Base-by-base conservation (phyloP, 2,888 invertebrate species). In the Odontocerum albicorne region DNA sequence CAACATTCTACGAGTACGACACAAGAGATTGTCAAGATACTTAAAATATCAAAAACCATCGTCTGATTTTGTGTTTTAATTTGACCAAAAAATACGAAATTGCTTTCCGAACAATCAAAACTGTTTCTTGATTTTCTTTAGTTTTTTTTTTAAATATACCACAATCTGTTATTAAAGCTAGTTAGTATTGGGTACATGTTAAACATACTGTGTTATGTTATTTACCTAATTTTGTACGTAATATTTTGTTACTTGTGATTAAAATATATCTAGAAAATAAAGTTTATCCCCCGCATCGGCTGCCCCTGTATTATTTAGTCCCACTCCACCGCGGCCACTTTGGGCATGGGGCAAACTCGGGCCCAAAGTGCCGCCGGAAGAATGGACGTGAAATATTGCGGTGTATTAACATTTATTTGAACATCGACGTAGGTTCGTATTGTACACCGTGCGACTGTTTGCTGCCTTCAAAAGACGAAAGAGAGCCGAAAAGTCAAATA, bases 401-500 rank as follows among this genome's bases (percentile, higher is more conserved):
- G 54, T 50, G 50, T 57, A 57, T 57, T 57, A 52, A 49, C 51
- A 52, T 55, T 55, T 52, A 55, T 55, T 55, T 52, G 59, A 55
- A 57, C 53, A 54, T 57, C 39, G 39, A 46, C 38, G 52, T 59
- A 47, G 59, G 53, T 49, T 49, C 21, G 46, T 47, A 55, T 59
- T 59, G 55, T 59, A 21, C 16, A 32, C 36, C 33, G 50, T 55
- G 45, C 19, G 55, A 54, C 51, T 60, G 53, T 60, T 59, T 54
- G 60, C 49, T 40, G 45, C 36, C 40, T 44, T 57, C 52, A 60
- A 57, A 60, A 50, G 49, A 36, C 20, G 19, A 56, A 50, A 55
- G 47, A 57, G 54, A 57, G 43, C 60, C 54, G 60, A 60, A 57
- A 60, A 57, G 57, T 54, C 43, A 57, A 60, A 60, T 54, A 60